A percentile compares a stretch with the other conserved stretches of the same genome.
These are phyloP conservation scores for Periplaneta americana DNA, from an alignment of 1,140 invertebrate genomes.

Conservation along the genomic window DNA sequence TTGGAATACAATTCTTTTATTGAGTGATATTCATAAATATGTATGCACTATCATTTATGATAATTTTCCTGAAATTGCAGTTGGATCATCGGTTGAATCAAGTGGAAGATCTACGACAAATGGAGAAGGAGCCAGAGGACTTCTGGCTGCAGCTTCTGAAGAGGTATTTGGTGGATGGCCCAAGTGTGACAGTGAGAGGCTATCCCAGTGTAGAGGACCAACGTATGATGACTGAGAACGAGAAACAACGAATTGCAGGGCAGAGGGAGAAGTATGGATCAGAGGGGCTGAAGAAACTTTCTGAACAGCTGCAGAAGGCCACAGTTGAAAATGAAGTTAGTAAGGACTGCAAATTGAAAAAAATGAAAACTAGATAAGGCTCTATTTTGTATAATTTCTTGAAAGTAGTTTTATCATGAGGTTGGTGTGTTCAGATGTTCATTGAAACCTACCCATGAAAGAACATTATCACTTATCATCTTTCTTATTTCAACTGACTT, in stretches of 20 bases:
- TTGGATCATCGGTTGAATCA: slow-evolving; percentile 67
- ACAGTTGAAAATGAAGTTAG: slow-evolving; percentile 69
- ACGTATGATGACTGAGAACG: slow-evolving; percentile 53
- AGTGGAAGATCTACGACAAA: slow-evolving; percentile 53
- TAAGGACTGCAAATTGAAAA: too few relatives aligned
- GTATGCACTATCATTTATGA: too few relatives aligned
- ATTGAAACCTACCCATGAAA: too few relatives aligned
- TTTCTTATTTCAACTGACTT: too few relatives aligned
- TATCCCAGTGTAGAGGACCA: slow-evolving; percentile 51
- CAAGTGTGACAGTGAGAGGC: slow-evolving; percentile 46
- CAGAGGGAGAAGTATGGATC: slow-evolving; percentile 58
- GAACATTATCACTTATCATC: too few relatives aligned
- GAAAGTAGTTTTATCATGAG: too few relatives aligned
- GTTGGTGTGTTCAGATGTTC: too few relatives aligned
- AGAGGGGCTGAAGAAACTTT: slow-evolving; percentile 59
- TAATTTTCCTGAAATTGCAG: slow-evolving; percentile 41
- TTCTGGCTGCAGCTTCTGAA: slow-evolving; percentile 71
- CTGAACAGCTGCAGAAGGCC: slow-evolving; percentile 55
- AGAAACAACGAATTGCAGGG: slow-evolving; percentile 57
- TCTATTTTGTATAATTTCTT: too few relatives aligned
- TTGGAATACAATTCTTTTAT: too few relatives aligned
- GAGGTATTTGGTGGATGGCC: slow-evolving; percentile 60
- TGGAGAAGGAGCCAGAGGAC: slow-evolving; percentile 52
- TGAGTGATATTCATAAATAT: too few relatives aligned
- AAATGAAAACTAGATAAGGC: too few relatives aligned